phyloP scores from a whole-genome alignment of 2,797 vertebrate species.

The Gallinago stenura region DNA sequence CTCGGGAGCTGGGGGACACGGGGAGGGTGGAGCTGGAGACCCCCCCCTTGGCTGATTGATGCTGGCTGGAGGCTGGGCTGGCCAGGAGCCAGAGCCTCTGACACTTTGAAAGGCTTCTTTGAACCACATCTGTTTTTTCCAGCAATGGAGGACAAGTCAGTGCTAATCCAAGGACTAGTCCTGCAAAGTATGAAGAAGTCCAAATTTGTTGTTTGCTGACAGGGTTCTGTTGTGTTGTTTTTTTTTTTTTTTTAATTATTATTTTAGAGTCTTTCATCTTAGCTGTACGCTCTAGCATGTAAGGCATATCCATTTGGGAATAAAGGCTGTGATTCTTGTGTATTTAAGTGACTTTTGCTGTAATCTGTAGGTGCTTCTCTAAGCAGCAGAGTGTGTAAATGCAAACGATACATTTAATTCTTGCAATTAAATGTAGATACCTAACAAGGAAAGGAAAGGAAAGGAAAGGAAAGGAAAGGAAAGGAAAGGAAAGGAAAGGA shows the following conservation, averaged over 20 bases:
- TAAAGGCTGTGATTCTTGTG: not conserved
- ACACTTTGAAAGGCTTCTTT: conserved; percentile 43
- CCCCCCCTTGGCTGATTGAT: not conserved
- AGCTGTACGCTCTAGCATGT: not conserved
- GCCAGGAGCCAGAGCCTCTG: not conserved
- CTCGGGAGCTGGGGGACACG: rapidly evolving
- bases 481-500: too few relatives aligned
- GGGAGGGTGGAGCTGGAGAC: not conserved
- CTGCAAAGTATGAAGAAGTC: not conserved
- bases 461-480: too few relatives aligned
- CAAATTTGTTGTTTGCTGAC: not conserved
- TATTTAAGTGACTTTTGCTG: not conserved
- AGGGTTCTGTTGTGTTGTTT: not conserved
- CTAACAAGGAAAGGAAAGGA: not conserved
- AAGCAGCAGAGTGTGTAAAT: not conserved
- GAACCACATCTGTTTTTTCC: conserved; percentile 62
- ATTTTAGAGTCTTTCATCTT: not conserved
- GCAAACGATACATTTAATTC: not conserved
- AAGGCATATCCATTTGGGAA: not conserved
- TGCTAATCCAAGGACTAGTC: not conserved
- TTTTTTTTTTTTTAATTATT: not conserved
- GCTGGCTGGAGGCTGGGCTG: conserved; percentile 5
- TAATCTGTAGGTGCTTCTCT: not conserved
- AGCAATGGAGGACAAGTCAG: not conserved
- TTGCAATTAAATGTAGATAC: not conserved